Evolutionary conservation across 1,140 invertebrate genomes (phyloP).

Genomic region (Trichoplusia ni): DNA sequence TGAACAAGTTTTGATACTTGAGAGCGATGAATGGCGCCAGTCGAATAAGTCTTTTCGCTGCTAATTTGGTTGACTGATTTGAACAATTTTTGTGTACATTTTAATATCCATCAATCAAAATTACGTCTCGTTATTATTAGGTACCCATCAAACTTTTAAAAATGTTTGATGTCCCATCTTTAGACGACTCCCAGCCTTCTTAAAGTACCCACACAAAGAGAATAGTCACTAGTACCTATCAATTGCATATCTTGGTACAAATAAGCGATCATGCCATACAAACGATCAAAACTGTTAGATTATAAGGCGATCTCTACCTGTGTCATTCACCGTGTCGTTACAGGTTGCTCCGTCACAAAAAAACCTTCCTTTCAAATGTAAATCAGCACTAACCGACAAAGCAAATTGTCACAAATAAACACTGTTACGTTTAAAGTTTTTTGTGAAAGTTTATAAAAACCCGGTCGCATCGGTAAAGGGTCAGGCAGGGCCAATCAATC

Average conservation of each 20-base stretch:
- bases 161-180: too few species aligned
- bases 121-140: too few species aligned
- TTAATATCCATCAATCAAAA: too few species aligned
- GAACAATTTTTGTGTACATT: too few species aligned
- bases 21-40: neutral
- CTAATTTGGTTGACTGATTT: too few species aligned
- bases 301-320: conserved; percentile 52
- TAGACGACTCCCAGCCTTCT: too few species aligned
- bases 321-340: conserved; percentile 77
- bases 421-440: conserved; percentile 74
- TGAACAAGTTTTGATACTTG: conserved; percentile 21
- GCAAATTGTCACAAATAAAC: conserved; percentile 82
- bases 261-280: neutral
- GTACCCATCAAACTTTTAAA: too few species aligned
- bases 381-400: conserved; percentile 79
- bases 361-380: conserved; percentile 78
- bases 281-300: conserved; percentile 55
- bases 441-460: conserved; percentile 75
- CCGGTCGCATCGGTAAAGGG: conserved; percentile 72
- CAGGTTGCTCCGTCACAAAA: conserved; percentile 73
- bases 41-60: too few species aligned
- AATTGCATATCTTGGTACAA: too few species aligned
- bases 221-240: too few species aligned
- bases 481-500: conserved; percentile 78
- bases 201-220: too few species aligned